Conservation (phyloP, 2,113 vertebrate species). For the Nerophis lumbriciformis region DNA sequence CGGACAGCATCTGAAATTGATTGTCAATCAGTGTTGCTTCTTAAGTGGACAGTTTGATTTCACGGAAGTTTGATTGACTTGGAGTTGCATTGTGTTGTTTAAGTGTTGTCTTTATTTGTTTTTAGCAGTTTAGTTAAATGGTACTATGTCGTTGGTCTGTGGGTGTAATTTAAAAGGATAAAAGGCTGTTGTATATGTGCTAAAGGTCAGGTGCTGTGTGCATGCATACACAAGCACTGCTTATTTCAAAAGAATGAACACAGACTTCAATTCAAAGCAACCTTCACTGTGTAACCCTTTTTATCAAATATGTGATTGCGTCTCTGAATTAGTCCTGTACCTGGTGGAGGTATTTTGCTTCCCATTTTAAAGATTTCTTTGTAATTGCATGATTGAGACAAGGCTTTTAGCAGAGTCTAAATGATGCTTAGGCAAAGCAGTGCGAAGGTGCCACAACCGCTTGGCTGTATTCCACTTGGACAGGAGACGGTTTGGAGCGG, state of each 20-base stretch:
- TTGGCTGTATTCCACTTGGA: conserved; percentile 32
- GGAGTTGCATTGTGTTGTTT: too few relatives aligned
- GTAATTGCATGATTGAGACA: too few relatives aligned
- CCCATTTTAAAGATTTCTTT: too few relatives aligned
- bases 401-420: conserved; percentile 9
- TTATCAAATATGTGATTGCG: background rate
- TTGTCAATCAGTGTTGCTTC: too few relatives aligned
- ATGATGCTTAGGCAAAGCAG: background rate
- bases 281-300: background rate
- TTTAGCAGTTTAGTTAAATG: conserved; percentile 7
- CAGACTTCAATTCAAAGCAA: too few relatives aligned
- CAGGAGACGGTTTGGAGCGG: conserved; percentile 31
- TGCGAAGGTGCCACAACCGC: conserved; percentile 19
- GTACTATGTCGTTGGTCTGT: conserved; percentile 54
- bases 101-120: too few relatives aligned
- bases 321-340: background rate
- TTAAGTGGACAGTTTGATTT: too few relatives aligned
- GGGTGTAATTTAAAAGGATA: conserved; percentile 38
- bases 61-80: too few relatives aligned
- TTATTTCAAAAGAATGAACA: conserved; percentile 45
- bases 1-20: too few relatives aligned
- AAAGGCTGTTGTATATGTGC: conserved; percentile 51
- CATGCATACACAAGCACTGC: conserved; percentile 30
- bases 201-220: conserved; percentile 47
- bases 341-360: too few relatives aligned